These are phyloP conservation scores for Kryptolebias marmoratus DNA, from an alignment of 2,113 vertebrate species.

Conservation along the genomic window DNA sequence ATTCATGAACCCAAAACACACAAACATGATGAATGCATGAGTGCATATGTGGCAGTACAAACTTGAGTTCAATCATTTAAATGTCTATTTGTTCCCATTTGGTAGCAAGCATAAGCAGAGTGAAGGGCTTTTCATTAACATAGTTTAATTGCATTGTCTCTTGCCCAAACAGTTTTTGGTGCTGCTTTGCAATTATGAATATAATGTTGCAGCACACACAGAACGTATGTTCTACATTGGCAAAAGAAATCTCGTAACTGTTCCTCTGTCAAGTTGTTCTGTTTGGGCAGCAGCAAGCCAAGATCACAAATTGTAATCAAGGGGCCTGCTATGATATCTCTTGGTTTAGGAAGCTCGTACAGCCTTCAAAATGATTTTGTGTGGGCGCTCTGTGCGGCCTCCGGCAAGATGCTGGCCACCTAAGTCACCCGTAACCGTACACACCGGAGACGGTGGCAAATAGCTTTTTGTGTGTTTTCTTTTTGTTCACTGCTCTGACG, in stretches of 20 bases:
- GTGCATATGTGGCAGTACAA: neutral
- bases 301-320: neutral
- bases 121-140: neutral
- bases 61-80: neutral
- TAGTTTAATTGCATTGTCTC: too few species aligned
- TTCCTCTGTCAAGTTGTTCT: neutral
- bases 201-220: neutral
- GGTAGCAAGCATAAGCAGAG: neutral
- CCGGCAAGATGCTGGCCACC: neutral
- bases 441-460: neutral
- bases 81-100: neutral
- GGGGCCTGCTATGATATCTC: neutral
- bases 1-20: neutral
- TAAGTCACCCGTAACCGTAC: neutral
- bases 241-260: neutral
- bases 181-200: neutral
- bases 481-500: constrained; percentile 11
- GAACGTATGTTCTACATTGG: neutral
- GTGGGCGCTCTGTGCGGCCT: neutral
- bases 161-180: neutral
- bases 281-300: neutral
- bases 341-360: neutral
- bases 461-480: neutral
- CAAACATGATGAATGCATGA: neutral
- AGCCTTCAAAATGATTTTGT: constrained; percentile 1